Base-by-base conservation (phyloP, 2,113 vertebrate genomes). In the Hippocampus zosterae region DNA sequence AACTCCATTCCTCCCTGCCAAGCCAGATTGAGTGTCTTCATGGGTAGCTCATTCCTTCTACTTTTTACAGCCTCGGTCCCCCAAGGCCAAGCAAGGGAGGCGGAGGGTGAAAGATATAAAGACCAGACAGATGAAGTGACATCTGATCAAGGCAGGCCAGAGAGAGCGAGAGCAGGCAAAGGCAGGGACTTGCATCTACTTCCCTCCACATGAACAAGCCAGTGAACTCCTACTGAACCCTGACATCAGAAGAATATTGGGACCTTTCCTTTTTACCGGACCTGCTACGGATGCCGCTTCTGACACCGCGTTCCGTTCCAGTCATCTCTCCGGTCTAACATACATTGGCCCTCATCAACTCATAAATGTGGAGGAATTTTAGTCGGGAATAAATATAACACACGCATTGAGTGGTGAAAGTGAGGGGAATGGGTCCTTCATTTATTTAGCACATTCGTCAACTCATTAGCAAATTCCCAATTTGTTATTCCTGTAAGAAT, bases 1-100 rank as follows among this genome's bases (percentile, higher is more conserved):
- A 84, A 88, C 85, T 91, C 84, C 18, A 87, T 89, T 88, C 89
- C 88, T 88, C 88, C 72, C 85, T 87, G 87, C 81, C 85, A 88
- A 85, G 85, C 67, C 83, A 84, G 85, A 90, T 90, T 86, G 85
- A 90, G 85, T 86, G 87, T 81, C 76, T 83, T 86, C 87, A 87
- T 70, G 76, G 71, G 82, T 77, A 80, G 78, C 84, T 89, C 88
- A 91, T 88, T 82, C 79, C 81, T 86, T 76, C 85, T 80, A 82
- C 84, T 84, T 84, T 57, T 87, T 80, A 80, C 86, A 77, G 78
- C 77, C 79, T 85, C 80, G 57, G 82, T 89, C 82, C 84, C 83
- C 75, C 72, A 80, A 86, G 88, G 78, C 81, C 77, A 66, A 25
- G 62, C 70, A 77, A 78, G 40, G 61, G 25, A 33, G 41, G 52